Base-by-base conservation (phyloP, 2,113 vertebrate genomes). In the Poeciliopsis occidentalis region DNA sequence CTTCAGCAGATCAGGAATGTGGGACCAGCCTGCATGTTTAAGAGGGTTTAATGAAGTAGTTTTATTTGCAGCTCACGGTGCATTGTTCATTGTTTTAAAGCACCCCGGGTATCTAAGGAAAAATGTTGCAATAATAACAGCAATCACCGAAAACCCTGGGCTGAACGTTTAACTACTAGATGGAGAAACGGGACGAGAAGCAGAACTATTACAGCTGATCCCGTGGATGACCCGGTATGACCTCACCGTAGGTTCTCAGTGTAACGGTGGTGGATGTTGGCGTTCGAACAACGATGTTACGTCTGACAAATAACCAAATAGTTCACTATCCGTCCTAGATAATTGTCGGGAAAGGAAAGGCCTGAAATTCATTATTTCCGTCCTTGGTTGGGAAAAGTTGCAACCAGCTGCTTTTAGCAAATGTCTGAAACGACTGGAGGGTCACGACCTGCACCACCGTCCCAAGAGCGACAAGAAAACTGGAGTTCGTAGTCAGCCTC, bases 21-120 rank as follows among this genome's bases (percentile, higher is more conserved):
- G 51, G 30, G 69, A 44, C 57, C 78, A 68, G 17, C 15, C 61
- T 32, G 68, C 31, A 64, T 63, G 41, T 63, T 76, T 47, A 66
- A 41, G 60, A 30, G 32, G 8, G 68, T 78, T 75, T 37, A 31
- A 44, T 39, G 19, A 51, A 34, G 19, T 69, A 78, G 12, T 24
- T 71, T 31, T 61, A 62, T 68, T 78, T 27, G 32, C 30, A 32
- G 8, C 65, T 47, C 44, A 47, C 15, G 17, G 44, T 19, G 12
- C 39, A 41, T 41, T 41, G 39, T 41, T 41, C 3, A 13, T 41
- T 41, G 34, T 41, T 41, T 15, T 15, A 41, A 41, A 15, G 39
- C 39, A 41, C 39, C 39, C 3, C 39, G 3, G 4, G 39, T 41
- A 41, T 41, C 12, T 4, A 41, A 41, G 13, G 13, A 41, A 41